Evolutionary conservation across 1,140 invertebrate genomes (phyloP).

Genomic region (Drosophila ironensis): DNA sequence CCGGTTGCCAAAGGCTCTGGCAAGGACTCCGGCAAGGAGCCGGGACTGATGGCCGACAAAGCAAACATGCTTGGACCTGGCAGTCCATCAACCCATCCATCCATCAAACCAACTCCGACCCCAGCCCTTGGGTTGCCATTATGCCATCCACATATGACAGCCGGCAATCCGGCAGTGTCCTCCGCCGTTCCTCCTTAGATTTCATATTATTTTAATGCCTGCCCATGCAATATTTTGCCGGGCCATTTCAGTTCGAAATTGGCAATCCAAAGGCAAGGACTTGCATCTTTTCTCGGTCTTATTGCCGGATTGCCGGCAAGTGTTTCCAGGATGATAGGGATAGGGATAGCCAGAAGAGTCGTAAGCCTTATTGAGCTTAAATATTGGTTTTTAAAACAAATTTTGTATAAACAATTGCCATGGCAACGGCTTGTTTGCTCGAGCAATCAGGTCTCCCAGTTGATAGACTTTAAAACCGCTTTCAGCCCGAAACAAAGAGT

Average conservation of each 20-base stretch:
- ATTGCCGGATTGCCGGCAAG: not conserved
- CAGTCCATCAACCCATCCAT: slow-evolving; percentile 19
- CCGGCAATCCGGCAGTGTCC: slow-evolving; percentile 1
- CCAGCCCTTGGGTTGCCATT: not conserved
- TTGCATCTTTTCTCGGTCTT: too few species aligned
- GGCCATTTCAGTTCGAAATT: slow-evolving; percentile 13
- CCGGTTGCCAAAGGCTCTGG: slow-evolving; percentile 1
- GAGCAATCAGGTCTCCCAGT: not conserved
- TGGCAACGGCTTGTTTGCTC: not conserved
- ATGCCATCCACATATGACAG: slow-evolving; percentile 9
- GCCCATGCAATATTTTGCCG: not conserved
- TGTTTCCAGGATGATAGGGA: too few species aligned
- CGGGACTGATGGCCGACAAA: not conserved
- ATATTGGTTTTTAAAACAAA: not conserved
- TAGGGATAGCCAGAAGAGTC: too few species aligned
- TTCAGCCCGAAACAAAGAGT: too few species aligned
- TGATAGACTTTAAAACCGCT: too few species aligned
- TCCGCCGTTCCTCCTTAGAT: not conserved
- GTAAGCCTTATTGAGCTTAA: too few species aligned
- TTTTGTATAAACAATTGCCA: not conserved
- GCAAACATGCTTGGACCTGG: slow-evolving; percentile 28
- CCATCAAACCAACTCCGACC: too few species aligned
- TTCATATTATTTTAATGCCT: not conserved
- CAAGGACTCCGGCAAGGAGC: too few species aligned
- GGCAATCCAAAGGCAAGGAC: slow-evolving; percentile 16